Percentiles rank a stretch among this genome's conserved stretches.
Conservation (phyloP, 2,797 vertebrate species). For the Aplochiton taeniatus region DNA sequence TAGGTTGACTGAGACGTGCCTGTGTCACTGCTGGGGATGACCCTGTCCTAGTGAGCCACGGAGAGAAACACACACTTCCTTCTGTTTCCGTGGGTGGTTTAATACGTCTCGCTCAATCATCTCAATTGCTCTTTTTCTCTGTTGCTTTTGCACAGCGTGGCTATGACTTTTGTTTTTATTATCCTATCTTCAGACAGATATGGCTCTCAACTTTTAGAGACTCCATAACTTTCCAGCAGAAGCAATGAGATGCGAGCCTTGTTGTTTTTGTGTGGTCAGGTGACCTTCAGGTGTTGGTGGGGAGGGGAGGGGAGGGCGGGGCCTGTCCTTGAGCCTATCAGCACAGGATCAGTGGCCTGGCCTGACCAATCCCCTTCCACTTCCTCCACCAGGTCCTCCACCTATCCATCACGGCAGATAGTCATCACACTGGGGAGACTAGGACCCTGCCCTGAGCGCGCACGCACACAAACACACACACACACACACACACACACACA, state of each 20-base stretch:
- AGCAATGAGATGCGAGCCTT: constrained; percentile 17
- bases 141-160: too few relatives aligned
- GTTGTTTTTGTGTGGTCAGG: constrained; percentile 54
- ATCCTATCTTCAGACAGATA: too few relatives aligned
- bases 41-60: too few relatives aligned
- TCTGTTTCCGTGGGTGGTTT: too few relatives aligned
- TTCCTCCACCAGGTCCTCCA: constrained; percentile 77
- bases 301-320: constrained; percentile 17
- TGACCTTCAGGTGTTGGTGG: constrained; percentile 72
- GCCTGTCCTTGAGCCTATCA: constrained; percentile 81
- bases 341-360: constrained; percentile 77
- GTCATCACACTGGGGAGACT: constrained; percentile 70
- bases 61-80: too few relatives aligned
- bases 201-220: too few relatives aligned
- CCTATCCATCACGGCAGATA: constrained; percentile 83
- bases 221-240: too few relatives aligned
- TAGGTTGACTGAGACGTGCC: too few relatives aligned
- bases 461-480: constrained; percentile 17
- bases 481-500: not conserved
- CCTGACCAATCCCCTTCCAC: constrained; percentile 69
- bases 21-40: too few relatives aligned
- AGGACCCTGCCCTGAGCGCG: not conserved
- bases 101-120: too few relatives aligned
- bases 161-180: too few relatives aligned
- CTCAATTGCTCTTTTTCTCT: too few relatives aligned